These are phyloP conservation scores for Plecturocebus donacophilus DNA, from an alignment of 2,113 vertebrate species.

Conservation along the genomic window DNA sequence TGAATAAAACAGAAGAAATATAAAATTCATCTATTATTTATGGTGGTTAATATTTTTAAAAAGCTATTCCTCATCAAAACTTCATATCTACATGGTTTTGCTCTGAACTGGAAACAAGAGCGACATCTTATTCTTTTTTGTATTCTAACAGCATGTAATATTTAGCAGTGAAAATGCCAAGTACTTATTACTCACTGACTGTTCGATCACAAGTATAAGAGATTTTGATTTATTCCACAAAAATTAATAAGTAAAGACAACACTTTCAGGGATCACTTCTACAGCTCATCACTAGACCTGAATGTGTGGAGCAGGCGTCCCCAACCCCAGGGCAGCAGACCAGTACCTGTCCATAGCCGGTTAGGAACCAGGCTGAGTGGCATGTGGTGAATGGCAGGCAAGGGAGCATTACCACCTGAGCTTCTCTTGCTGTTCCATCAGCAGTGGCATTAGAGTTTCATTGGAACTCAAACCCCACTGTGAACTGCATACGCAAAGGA, in stretches of 20 bases:
- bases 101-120: not conserved
- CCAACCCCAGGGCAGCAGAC: too few species aligned
- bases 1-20: not conserved
- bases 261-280: too few species aligned
- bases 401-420: too few species aligned
- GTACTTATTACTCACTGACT: not conserved
- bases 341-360: too few species aligned
- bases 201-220: not conserved
- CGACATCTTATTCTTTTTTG: not conserved
- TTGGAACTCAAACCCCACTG: too few species aligned
- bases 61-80: not conserved
- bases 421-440: too few species aligned
- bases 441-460: too few species aligned
- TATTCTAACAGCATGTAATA: not conserved
- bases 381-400: too few species aligned
- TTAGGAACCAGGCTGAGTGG: too few species aligned
- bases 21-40: not conserved
- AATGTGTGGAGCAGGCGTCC: too few species aligned
- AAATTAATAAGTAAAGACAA: not conserved
- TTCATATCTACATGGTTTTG: not conserved
- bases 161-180: not conserved
- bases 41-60: not conserved
- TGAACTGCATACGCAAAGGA: too few species aligned
- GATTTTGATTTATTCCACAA: not conserved
- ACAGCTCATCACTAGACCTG: too few species aligned